A percentile compares a stretch with the other conserved stretches of the same genome.
Conservation (phyloP, 2,113 vertebrate genomes). For the Alectura lathami region DNA sequence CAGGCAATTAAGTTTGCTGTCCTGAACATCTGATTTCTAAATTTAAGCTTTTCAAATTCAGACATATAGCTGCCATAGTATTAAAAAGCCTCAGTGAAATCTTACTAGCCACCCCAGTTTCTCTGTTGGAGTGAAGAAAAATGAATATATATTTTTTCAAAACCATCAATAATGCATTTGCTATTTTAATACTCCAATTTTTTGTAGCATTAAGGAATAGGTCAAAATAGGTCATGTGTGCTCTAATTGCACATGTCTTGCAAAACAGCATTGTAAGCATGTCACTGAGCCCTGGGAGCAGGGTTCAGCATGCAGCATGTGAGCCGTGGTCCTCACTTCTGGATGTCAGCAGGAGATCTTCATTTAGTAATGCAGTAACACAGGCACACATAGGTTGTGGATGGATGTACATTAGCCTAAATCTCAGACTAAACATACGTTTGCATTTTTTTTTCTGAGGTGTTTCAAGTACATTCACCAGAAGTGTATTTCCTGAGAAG, state of each 20-base stretch:
- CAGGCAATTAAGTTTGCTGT: not conserved
- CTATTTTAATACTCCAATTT: not conserved
- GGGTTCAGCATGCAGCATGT: not conserved
- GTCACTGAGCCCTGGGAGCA: not conserved
- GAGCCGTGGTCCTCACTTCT: not conserved
- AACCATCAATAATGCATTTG: not conserved
- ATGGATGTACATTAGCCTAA: not conserved
- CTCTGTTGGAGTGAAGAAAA: not conserved
- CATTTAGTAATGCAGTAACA: not conserved
- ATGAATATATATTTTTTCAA: not conserved
- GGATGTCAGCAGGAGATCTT: not conserved
- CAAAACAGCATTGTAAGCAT: not conserved
- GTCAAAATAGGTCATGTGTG: not conserved
- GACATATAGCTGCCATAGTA: not conserved
- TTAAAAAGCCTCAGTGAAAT: not conserved
- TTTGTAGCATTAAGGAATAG: not conserved
- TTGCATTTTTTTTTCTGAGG: not conserved
- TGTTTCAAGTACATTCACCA: not conserved
- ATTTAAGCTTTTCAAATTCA: not conserved
- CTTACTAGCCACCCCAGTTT: not conserved
- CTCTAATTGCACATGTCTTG: not conserved
- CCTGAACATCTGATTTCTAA: not conserved
- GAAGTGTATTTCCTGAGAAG: not conserved
- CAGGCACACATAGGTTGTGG: not conserved
- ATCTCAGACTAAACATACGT: not conserved